Percentiles rank a stretch among this genome's conserved stretches.
phyloP scores from a whole-genome alignment of 2,888 invertebrate genomes.

The Troglohyphantes excavatus region DNA sequence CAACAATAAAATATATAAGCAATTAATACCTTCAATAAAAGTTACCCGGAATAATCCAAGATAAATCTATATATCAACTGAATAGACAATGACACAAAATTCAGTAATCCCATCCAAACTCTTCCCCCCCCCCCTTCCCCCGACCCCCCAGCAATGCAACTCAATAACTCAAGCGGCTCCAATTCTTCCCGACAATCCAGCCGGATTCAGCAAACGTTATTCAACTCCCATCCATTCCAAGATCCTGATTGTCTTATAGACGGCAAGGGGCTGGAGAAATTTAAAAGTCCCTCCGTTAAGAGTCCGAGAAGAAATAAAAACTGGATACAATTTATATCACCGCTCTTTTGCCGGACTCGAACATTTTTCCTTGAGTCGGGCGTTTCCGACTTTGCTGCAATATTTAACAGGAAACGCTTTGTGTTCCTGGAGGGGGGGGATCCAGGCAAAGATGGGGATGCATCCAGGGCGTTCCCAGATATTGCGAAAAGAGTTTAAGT shows the following conservation, averaged over 20 bases:
- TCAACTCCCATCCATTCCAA: background rate
- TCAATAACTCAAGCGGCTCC: conserved; percentile 1
- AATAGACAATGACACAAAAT: too few species aligned
- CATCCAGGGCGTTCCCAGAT: conserved; percentile 20
- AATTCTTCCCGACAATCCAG: background rate
- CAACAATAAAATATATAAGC: too few species aligned
- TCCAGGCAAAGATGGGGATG: conserved; percentile 32
- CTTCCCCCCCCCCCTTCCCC: too few species aligned
- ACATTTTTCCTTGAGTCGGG: background rate
- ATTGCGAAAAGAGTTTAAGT: conserved; percentile 43
- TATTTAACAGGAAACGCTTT: conserved; percentile 63
- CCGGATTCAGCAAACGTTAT: background rate
- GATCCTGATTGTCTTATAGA: conserved; percentile 35
- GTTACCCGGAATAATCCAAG: too few species aligned
- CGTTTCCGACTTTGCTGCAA: conserved; percentile 33
- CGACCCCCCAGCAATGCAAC: background rate
- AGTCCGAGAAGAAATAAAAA: background rate
- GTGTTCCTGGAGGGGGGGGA: conserved; percentile 21
- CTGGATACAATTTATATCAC: background rate
- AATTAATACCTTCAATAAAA: too few species aligned
- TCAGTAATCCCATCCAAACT: too few species aligned
- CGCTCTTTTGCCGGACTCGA: conserved; percentile 6
- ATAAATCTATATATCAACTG: too few species aligned
- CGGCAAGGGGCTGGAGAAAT: conserved; percentile 12
- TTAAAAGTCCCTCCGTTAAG: background rate